These are phyloP conservation scores for Rhodophaea formosa DNA, from an alignment of 2,888 invertebrate species.

Conservation along the genomic window DNA sequence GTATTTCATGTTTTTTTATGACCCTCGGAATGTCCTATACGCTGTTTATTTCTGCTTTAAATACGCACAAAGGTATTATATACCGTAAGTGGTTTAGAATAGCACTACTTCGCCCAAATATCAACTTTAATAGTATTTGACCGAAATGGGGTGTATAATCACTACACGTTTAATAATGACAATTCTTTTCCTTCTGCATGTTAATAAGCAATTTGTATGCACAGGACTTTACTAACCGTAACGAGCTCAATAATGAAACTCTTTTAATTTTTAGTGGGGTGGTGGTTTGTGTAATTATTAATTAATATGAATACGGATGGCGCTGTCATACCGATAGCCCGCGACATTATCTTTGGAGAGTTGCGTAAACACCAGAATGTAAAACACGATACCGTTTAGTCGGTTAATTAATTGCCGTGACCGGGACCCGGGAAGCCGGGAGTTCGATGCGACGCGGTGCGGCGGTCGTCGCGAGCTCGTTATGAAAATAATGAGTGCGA, in stretches of 20 bases:
- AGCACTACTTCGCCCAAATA: constrained; percentile 6
- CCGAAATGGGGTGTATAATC: constrained; percentile 11
- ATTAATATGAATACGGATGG: constrained; percentile 68
- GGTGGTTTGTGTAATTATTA: constrained; percentile 70
- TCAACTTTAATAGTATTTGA: constrained; percentile 16
- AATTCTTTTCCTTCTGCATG: constrained; percentile 52
- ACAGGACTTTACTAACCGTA: constrained; percentile 57
- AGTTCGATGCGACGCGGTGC: constrained; percentile 28
- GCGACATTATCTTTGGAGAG: constrained; percentile 76
- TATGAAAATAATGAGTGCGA: constrained; percentile 75
- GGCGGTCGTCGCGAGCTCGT: constrained; percentile 65
- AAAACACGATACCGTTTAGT: constrained; percentile 78
- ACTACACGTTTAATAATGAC: constrained; percentile 16
- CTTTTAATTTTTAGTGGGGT: constrained; percentile 72
- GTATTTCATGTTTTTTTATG: constrained; percentile 52
- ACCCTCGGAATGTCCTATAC: constrained; percentile 38
- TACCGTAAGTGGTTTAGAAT: too few species aligned
- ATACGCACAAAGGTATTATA: too few species aligned
- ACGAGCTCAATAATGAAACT: constrained; percentile 69
- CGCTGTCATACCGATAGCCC: constrained; percentile 62
- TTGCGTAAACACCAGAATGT: constrained; percentile 77
- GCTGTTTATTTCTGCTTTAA: not conserved
- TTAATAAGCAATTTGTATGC: constrained; percentile 71
- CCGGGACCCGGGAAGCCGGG: constrained; percentile 53
- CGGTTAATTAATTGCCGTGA: constrained; percentile 77